Percentiles rank a stretch among this genome's conserved stretches.
phyloP scores from a whole-genome alignment of 1,140 invertebrate genomes.

The Uloborus diversus region DNA sequence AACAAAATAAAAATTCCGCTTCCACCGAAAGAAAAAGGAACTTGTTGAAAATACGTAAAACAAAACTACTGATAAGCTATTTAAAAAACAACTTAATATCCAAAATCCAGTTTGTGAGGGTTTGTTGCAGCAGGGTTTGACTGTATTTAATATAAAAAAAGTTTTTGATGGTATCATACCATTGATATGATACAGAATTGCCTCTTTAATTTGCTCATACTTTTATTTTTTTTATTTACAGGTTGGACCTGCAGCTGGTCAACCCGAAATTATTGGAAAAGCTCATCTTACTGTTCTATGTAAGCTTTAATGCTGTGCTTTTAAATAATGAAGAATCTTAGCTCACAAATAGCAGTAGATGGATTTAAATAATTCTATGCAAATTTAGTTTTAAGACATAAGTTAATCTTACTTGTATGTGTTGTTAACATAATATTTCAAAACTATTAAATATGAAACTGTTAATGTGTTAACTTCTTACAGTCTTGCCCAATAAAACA shows the following conservation, averaged over 20 bases:
- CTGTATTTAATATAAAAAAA: neutral
- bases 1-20: too few species aligned
- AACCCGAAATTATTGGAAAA: constrained; percentile 83
- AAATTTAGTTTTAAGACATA: neutral
- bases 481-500: neutral
- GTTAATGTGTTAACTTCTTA: neutral
- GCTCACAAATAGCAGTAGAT: neutral
- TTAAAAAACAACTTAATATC: neutral
- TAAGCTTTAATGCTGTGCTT: constrained; percentile 73
- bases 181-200: too few species aligned
- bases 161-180: neutral
- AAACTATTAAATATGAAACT: neutral
- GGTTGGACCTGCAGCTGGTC: constrained; percentile 74
- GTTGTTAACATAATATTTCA: neutral
- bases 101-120: neutral
- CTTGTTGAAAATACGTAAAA: neutral
- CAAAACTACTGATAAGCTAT: neutral
- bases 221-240: constrained; percentile 70
- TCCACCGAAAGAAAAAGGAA: too few species aligned
- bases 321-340: neutral
- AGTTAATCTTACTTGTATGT: neutral
- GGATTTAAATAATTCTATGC: neutral
- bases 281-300: constrained; percentile 85
- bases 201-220: neutral
- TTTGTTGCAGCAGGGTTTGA: neutral